These are phyloP conservation scores for Hycleus cichorii DNA, from an alignment of 1,140 invertebrate species.

Conservation along the genomic window DNA sequence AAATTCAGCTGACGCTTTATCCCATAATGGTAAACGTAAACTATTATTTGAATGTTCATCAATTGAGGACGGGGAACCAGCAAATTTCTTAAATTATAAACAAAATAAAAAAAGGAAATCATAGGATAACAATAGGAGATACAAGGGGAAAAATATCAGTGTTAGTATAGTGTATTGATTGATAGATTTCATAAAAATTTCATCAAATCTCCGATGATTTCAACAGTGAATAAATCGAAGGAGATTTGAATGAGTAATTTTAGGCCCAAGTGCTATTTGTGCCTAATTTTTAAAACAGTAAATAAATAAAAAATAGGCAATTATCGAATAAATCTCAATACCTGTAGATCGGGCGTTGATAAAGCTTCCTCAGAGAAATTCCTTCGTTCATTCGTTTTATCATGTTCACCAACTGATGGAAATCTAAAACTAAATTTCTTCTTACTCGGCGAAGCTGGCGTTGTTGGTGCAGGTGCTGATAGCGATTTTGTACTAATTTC, in stretches of 20 bases:
- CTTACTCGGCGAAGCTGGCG: slow-evolving; percentile 71
- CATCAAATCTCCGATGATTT: neutral
- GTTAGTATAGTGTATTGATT: slow-evolving; percentile 30
- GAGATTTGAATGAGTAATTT: too few species aligned
- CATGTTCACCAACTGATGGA: slow-evolving; percentile 47
- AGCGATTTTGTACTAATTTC: slow-evolving; percentile 84
- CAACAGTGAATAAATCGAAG: too few species aligned
- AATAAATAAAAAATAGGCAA: neutral
- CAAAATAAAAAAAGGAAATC: slow-evolving; percentile 1
- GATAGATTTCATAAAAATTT: slow-evolving; percentile 5
- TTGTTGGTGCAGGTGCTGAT: slow-evolving; percentile 63
- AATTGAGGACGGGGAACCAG: slow-evolving; percentile 36
- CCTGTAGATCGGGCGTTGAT: slow-evolving; percentile 84
- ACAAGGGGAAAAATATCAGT: slow-evolving; percentile 25
- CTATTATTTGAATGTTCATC: slow-evolving; percentile 36
- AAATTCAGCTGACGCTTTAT: slow-evolving; percentile 64
- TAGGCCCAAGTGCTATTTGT: slow-evolving; percentile 2
- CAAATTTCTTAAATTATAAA: slow-evolving; percentile 25
- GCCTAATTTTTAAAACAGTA: neutral
- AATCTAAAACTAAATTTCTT: slow-evolving; percentile 85
- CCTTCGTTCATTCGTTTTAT: slow-evolving; percentile 61
- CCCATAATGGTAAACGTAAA: slow-evolving; percentile 58
- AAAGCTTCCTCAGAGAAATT: slow-evolving; percentile 86
- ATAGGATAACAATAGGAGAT: slow-evolving; percentile 16
- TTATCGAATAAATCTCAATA: slow-evolving; percentile 36